A percentile compares a stretch with the other conserved stretches of the same genome.
These are phyloP conservation scores for Bombus waltoni DNA, from an alignment of 1,140 invertebrate species.

Conservation along the genomic window DNA sequence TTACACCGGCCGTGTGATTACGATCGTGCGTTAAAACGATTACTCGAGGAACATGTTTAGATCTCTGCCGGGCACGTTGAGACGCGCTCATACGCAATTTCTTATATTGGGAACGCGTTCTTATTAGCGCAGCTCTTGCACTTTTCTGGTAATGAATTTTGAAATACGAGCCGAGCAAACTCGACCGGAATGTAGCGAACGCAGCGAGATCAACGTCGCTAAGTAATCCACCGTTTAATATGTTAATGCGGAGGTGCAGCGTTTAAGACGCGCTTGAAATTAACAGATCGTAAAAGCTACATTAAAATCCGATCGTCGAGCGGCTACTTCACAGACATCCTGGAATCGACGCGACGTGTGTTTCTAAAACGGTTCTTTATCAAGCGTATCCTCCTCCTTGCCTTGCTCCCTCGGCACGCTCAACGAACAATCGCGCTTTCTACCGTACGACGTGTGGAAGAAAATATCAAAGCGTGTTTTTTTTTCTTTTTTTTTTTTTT, in stretches of 20 bases:
- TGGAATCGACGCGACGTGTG: not conserved
- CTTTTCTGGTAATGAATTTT: constrained; percentile 48
- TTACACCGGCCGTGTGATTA: not conserved
- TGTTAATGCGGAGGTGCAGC: constrained; percentile 27
- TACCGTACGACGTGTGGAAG: not conserved
- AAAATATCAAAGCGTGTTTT: constrained; percentile 8
- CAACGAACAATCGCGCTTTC: constrained; percentile 20
- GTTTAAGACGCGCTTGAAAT: constrained; percentile 40
- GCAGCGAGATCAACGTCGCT: not conserved
- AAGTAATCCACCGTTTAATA: constrained; percentile 40
- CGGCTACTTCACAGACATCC: not conserved
- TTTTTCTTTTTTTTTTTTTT: not conserved
- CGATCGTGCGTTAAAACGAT: constrained; percentile 31
- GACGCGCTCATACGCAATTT: constrained; percentile 23
- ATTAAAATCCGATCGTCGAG: constrained; percentile 12
- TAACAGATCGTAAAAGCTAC: constrained; percentile 59
- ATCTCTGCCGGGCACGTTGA: not conserved
- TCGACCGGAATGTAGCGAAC: not conserved
- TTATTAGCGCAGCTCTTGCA: constrained; percentile 30
- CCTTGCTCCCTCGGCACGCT: constrained; percentile 15
- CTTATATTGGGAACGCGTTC: constrained; percentile 35
- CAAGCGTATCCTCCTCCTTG: not conserved
- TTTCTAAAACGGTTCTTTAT: constrained; percentile 27
- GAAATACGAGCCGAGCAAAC: constrained; percentile 11
- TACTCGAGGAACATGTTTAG: not conserved